Conservation (phyloP, 2,113 vertebrate species). For the Riparia riparia region DNA sequence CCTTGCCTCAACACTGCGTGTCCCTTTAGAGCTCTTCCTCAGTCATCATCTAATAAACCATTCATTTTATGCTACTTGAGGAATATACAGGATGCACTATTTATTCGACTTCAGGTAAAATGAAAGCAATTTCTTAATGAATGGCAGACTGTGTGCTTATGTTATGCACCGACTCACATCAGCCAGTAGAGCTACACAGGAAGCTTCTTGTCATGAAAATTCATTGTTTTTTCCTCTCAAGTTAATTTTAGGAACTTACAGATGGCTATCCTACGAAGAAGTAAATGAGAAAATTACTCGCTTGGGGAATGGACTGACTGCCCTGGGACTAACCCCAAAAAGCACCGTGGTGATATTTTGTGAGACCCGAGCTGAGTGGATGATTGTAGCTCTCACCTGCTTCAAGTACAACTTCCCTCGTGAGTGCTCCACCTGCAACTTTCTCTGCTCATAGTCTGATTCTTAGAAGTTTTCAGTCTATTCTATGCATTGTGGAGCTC, state of each 20-base stretch:
- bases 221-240: slow-evolving; percentile 61
- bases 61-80: neutral
- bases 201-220: neutral
- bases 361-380: slow-evolving; percentile 96
- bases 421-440: slow-evolving; percentile 72
- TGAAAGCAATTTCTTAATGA: neutral
- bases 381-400: slow-evolving; percentile 92
- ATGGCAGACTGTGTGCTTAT: neutral
- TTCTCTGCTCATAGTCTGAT: neutral
- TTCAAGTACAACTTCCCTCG: slow-evolving; percentile 94
- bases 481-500: neutral
- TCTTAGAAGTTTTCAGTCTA: neutral
- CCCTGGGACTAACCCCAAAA: slow-evolving; percentile 86
- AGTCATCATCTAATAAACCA: neutral
- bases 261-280: slow-evolving; percentile 90
- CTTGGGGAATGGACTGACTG: slow-evolving; percentile 87
- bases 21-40: neutral
- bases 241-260: slow-evolving; percentile 92
- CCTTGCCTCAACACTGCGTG: neutral
- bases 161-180: neutral
- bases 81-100: neutral
- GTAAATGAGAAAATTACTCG: slow-evolving; percentile 76
- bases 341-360: slow-evolving; percentile 93
- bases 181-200: neutral
- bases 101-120: neutral